These are phyloP conservation scores for Betta splendens DNA, from an alignment of 2,797 vertebrate genomes.

Conservation along the genomic window DNA sequence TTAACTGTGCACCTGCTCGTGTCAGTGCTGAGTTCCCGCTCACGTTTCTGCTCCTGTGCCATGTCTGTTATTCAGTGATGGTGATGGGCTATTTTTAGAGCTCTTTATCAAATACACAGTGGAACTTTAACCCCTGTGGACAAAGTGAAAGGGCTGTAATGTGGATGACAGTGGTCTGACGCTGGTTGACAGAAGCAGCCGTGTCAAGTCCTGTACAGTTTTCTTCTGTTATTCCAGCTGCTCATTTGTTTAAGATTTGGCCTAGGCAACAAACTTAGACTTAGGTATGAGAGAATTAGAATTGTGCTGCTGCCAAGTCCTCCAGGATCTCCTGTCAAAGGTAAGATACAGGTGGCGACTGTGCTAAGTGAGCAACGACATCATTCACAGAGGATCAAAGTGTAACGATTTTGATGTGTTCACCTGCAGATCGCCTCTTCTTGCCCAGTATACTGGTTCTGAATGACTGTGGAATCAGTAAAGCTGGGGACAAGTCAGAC, in stretches of 20 bases:
- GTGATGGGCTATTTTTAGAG: conserved; percentile 29
- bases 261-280: not conserved
- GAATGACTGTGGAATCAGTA: conserved; percentile 90
- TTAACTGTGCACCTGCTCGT: conserved; percentile 35
- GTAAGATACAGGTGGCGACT: conserved; percentile 65
- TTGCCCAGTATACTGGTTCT: conserved; percentile 92
- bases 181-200: too few species aligned
- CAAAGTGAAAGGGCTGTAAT: not conserved
- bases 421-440: conserved; percentile 89
- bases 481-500: conserved; percentile 89
- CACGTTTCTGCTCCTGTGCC: conserved; percentile 37
- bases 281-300: conserved; percentile 65
- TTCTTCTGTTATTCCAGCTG: too few species aligned
- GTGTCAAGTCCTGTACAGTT: not conserved
- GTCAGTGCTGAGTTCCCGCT: conserved; percentile 28
- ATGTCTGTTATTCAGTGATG: conserved; percentile 7
- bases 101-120: not conserved
- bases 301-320: conserved; percentile 90
- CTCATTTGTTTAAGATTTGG: too few species aligned
- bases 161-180: too few species aligned
- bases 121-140: not conserved
- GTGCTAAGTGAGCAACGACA: not conserved
- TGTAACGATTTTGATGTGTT: not conserved
- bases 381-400: not conserved
- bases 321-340: conserved; percentile 94